Evolutionary conservation across 1,140 invertebrate genomes (phyloP), one percentile per base, ranked within the genome.

Genomic region (Drosophila pallidifrons): DNA sequence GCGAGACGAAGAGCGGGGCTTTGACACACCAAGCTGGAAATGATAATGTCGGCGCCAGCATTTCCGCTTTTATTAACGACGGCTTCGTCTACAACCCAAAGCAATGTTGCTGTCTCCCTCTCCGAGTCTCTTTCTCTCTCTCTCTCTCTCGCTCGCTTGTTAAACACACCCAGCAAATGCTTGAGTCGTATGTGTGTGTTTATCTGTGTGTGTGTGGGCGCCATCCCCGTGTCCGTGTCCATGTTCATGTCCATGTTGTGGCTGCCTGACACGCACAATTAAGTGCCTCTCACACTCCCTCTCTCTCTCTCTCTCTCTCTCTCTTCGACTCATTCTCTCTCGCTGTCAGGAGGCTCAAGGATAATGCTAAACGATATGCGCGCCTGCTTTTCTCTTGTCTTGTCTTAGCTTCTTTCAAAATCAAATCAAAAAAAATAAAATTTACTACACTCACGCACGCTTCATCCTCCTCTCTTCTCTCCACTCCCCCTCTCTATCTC

Each of bases 21-120:
- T 54, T 71, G 59, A 46, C 64, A 49, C 30, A 46, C 25, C 63
- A 57, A 69, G 73, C 67, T 68, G 61, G 54, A 82, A 89, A 88
- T 88, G 85, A 88, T 88, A 85, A 89, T 88, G 86, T 89, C 85
- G 85, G 85, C 85, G 85, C 85, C 85, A 90, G 85, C 68, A 88
- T 85, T 88, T 88, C 85, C 85, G 85, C 67, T 83, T 79, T 72
- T 89, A 87, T 87, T 87, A 87, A 77, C 85, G 77, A 73, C 77
- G 57, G 51, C 57, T 57, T 51, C 57, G 55, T 68, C 59, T 64
- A 28, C 59, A 16, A 58, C 67, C 35, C 30, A 32, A 1, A n/a
- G 25, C 15, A 16, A 35, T 32, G 13, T 55, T 15, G 20, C 20
- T 25, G 20, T 25, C 10, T 41, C 38, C 35, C 16, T 49, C 35